These are phyloP conservation scores for Archivesica marissinica DNA, from an alignment of 1,140 invertebrate genomes.

Conservation along the genomic window DNA sequence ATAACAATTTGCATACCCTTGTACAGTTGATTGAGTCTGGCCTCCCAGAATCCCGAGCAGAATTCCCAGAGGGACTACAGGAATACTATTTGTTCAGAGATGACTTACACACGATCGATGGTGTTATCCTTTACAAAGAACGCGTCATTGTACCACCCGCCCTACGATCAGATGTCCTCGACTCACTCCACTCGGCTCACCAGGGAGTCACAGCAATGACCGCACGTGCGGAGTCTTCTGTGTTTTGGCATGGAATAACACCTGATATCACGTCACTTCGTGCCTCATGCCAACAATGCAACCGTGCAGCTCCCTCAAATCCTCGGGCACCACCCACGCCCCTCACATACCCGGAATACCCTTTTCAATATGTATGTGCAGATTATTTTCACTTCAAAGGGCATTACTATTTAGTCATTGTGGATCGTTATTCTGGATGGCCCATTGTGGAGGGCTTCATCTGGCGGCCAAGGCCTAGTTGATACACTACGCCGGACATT, in stretches of 20 bases:
- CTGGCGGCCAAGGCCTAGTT: constrained; percentile 56
- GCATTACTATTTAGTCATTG: constrained; percentile 51
- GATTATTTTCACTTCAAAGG: constrained; percentile 65
- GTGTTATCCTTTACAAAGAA: constrained; percentile 59
- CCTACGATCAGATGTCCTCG: constrained; percentile 20
- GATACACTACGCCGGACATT: constrained; percentile 51
- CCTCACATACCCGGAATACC: constrained; percentile 50
- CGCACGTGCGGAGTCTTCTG: constrained; percentile 63
- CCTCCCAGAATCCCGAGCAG: constrained; percentile 51
- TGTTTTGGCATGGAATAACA: constrained; percentile 67
- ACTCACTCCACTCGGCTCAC: constrained; percentile 64
- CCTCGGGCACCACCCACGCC: constrained; percentile 62
- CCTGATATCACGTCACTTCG: constrained; percentile 52
- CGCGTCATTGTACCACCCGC: constrained; percentile 51
- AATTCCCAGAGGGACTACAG: constrained; percentile 55
- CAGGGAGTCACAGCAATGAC: constrained; percentile 67
- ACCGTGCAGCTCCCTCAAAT: constrained; percentile 59
- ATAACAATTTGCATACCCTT: constrained; percentile 48
- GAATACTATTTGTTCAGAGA: constrained; percentile 63
- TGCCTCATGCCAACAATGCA: constrained; percentile 57
- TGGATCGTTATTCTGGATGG: constrained; percentile 62
- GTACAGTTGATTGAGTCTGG: constrained; percentile 56
- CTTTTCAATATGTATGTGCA: constrained; percentile 68
- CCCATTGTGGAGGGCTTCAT: constrained; percentile 35
- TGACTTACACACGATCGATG: constrained; percentile 54